Conservation (phyloP, 2,888 invertebrate genomes). For the Eumacrocentrus americanus region DNA sequence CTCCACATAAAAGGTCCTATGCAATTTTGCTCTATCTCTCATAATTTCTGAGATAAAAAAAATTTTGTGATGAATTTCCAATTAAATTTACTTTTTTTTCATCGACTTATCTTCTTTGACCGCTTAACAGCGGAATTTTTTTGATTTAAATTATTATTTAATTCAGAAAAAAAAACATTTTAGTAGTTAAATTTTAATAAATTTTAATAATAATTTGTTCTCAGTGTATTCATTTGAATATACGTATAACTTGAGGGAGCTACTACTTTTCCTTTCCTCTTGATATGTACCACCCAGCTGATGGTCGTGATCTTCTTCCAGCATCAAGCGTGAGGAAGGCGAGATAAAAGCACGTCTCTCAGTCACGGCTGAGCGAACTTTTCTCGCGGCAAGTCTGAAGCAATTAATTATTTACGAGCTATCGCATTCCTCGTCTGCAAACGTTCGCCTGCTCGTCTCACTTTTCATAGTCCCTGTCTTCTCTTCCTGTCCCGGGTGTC, state of each 20-base stretch:
- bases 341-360: conserved; percentile 15
- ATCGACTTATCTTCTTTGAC: too few species aligned
- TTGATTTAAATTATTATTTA: too few species aligned
- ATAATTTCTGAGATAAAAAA: too few species aligned
- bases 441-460: neutral
- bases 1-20: too few species aligned
- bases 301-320: neutral
- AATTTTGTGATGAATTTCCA: too few species aligned
- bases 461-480: conserved; percentile 13
- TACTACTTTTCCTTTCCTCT: neutral
- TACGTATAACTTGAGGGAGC: neutral
- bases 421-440: conserved; percentile 40
- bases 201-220: too few species aligned
- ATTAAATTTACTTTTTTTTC: too few species aligned
- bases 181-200: too few species aligned
- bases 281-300: neutral
- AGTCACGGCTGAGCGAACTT: conserved; percentile 34
- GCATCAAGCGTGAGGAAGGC: neutral
- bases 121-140: too few species aligned
- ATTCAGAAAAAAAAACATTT: too few species aligned
- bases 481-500: neutral
- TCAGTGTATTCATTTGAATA: too few species aligned
- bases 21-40: too few species aligned
- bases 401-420: conserved; percentile 48
- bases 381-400: conserved; percentile 31